These are phyloP conservation scores for Notolepis coatsorum DNA, from an alignment of 2,797 vertebrate species.

Conservation along the genomic window DNA sequence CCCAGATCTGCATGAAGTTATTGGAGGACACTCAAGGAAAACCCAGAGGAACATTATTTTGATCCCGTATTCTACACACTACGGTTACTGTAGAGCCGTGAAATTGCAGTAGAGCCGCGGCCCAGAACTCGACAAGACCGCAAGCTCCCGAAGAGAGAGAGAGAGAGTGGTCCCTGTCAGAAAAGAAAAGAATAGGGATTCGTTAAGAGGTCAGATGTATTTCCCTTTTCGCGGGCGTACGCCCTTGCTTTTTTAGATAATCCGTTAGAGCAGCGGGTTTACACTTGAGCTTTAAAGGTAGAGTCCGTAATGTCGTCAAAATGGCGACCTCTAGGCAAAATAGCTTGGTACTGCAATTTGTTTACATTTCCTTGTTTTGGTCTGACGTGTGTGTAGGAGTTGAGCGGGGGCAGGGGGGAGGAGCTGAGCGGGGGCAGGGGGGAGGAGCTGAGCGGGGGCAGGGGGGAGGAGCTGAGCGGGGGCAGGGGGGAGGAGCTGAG, in stretches of 20 bases:
- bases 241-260: conserved; percentile 49
- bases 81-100: conserved; percentile 59
- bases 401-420: too few relatives aligned
- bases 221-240: conserved; percentile 53
- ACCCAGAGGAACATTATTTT: conserved; percentile 61
- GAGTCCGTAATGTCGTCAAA: too few relatives aligned
- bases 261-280: conserved; percentile 54
- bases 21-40: too few relatives aligned
- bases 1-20: too few relatives aligned
- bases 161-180: conserved; percentile 74
- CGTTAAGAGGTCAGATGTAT: conserved; percentile 51
- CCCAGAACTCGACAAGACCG: conserved; percentile 77
- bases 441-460: too few relatives aligned
- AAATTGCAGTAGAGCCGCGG: conserved; percentile 73
- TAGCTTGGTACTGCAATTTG: too few relatives aligned
- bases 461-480: too few relatives aligned
- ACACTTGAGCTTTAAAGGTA: conserved; percentile 51
- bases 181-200: conserved; percentile 64
- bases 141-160: conserved; percentile 85
- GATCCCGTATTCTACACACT: conserved; percentile 59
- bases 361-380: too few relatives aligned
- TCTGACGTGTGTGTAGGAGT: too few relatives aligned
- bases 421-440: too few relatives aligned
- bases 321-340: too few relatives aligned
- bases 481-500: too few relatives aligned